These are phyloP conservation scores for Xanthorhoe designata DNA, from an alignment of 2,888 invertebrate genomes.

Conservation along the genomic window DNA sequence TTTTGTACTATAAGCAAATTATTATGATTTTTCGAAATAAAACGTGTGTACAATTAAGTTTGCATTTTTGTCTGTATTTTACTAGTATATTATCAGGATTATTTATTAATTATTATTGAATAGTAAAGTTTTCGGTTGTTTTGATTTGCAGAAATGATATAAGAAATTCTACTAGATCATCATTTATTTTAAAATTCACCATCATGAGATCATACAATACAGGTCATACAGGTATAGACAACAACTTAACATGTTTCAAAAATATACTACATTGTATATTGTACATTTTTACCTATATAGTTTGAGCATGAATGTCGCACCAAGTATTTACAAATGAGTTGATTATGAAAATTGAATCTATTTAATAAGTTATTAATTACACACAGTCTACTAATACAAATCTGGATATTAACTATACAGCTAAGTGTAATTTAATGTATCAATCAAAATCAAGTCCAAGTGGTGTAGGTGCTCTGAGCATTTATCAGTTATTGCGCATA, in stretches of 20 bases:
- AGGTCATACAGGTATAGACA: conserved; percentile 13
- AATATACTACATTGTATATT: conserved; percentile 28
- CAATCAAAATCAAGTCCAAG: not conserved
- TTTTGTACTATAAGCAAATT: not conserved
- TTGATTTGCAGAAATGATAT: not conserved
- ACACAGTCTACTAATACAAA: not conserved
- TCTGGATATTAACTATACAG: not conserved
- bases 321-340: conserved; percentile 37
- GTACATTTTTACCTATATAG: conserved; percentile 26
- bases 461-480: too few species aligned
- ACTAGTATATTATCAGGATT: not conserved
- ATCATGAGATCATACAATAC: conserved; percentile 39
- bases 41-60: not conserved
- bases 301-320: conserved; percentile 37
- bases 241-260: conserved; percentile 22
- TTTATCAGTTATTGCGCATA: too few species aligned
- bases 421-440: not conserved
- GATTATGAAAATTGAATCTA: conserved; percentile 8
- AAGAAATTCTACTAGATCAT: conserved; percentile 2
- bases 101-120: not conserved
- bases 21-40: not conserved
- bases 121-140: too few species aligned
- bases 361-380: conserved; percentile 15
- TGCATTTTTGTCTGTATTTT: not conserved
- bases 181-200: conserved; percentile 9